Evolutionary conservation across 2,113 vertebrate genomes (phyloP), one percentile per base, ranked within the genome.

Genomic region (Hylia prasina): DNA sequence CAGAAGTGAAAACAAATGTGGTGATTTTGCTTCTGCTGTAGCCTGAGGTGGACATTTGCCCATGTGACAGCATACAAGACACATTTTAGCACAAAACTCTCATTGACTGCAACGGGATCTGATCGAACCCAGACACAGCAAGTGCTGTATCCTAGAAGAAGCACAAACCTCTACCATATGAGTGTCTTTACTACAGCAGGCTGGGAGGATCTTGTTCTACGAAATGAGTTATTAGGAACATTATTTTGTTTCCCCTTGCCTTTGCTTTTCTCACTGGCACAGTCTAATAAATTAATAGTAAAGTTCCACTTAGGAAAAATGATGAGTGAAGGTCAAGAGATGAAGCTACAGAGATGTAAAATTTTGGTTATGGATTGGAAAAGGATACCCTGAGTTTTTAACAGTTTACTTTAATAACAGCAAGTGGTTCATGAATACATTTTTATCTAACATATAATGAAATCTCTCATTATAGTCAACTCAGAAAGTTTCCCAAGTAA

Each of bases 1-100:
- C 90, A 89, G 76, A 94, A 95, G 92, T 68, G 90, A 92, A 94
- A 96, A 96, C 64, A 91, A 96, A 95, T 75, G 90, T 78, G 84
- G 58, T 90, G 94, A 89, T 82, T 91, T 90, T 90, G 84, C 45
- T 92, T 85, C 73, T 91, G 71, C 66, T 70, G 35, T 81, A 93
- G 94, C 88, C 93, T 5, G 56, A 73, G 82, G 93, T 85, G 76
- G 83, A 87, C 83, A 71, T 88, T 92, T 93, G 93, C 92, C 51
- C 81, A 87, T 77, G 48, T 88, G 87, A 85, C 66, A 86, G 73
- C 83, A 37, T 27, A 45, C 4, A 7, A 87, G 94, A 95, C 42
- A 82, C 84, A 40, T 75, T 95, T 93, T 27, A 71, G 77, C 71
- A 89, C 90, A 93, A 91, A 78, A 94, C 58, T 78, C 69, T 73